A percentile compares a stretch with the other conserved stretches of the same genome.
These are phyloP conservation scores for Alethe castanea DNA, from an alignment of 2,113 vertebrate genomes.

Conservation along the genomic window DNA sequence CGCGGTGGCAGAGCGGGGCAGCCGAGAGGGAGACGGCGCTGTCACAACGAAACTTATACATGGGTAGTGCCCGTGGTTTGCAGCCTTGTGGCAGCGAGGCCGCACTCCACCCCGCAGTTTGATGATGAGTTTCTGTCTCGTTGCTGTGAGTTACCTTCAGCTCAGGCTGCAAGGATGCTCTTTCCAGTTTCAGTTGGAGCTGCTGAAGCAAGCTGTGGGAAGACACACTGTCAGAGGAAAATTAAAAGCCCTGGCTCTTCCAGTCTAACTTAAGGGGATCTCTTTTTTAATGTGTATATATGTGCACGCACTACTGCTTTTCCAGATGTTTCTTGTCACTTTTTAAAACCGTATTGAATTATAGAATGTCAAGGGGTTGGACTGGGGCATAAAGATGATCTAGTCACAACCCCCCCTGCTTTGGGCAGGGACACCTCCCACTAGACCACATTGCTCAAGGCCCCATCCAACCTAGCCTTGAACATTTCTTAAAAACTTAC, in stretches of 20 bases:
- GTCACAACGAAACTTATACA: not conserved
- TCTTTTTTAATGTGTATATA: not conserved
- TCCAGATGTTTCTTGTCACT: not conserved
- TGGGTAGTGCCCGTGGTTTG: not conserved
- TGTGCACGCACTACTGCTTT: not conserved
- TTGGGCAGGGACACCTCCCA: no score
- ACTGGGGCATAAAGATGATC: not conserved
- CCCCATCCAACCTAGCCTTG: not conserved
- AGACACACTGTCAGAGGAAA: not conserved
- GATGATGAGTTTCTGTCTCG: fast-evolving
- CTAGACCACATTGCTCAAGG: not conserved
- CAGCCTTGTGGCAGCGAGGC: not conserved
- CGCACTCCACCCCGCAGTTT: not conserved
- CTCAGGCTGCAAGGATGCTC: not conserved
- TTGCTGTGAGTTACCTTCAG: not conserved
- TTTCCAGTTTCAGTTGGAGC: not conserved
- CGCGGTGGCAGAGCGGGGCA: not conserved
- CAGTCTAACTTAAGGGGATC: not conserved
- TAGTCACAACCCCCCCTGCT: fast-evolving
- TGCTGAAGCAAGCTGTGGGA: not conserved
- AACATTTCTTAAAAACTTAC: not conserved
- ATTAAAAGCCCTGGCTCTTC: not conserved
- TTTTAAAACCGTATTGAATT: not conserved
- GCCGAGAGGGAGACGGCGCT: not conserved
- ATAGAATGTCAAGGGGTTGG: not conserved